Percentiles rank a stretch among this genome's conserved stretches.
phyloP scores from a whole-genome alignment of 2,797 vertebrate species.

The Euphonia xanthogaster region DNA sequence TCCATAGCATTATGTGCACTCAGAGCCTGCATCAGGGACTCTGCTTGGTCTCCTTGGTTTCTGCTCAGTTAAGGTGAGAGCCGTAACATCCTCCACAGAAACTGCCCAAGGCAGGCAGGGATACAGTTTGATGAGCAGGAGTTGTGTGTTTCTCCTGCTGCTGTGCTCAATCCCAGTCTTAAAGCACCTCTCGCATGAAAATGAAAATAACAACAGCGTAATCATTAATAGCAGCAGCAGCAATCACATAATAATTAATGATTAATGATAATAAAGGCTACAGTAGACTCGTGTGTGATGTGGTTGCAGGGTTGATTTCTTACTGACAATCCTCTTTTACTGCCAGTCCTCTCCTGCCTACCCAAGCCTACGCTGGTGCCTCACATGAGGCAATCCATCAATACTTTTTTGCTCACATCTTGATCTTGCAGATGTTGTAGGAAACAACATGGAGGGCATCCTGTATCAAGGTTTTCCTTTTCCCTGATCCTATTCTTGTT shows the following conservation, averaged over 20 bases:
- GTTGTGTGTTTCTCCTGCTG: not conserved
- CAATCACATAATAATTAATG: not conserved
- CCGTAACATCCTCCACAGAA: not conserved
- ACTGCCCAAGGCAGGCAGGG: not conserved
- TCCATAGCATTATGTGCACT: not conserved
- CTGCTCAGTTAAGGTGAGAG: not conserved
- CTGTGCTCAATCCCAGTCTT: not conserved
- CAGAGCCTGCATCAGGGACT: not conserved
- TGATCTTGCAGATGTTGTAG: not conserved
- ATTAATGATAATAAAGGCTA: not conserved
- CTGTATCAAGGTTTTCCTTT: not conserved
- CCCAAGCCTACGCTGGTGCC: not conserved
- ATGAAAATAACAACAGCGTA: not conserved
- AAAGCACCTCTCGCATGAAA: not conserved
- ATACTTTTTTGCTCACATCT: not conserved
- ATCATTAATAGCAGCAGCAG: not conserved
- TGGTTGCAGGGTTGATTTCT: not conserved
- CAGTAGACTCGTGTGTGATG: not conserved
- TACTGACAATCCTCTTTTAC: not conserved
- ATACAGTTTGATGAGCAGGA: not conserved
- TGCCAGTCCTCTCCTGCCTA: not conserved
- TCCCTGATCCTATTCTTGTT: not conserved
- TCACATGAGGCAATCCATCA: not conserved
- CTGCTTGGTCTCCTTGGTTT: not conserved
- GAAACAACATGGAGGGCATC: not conserved